Base-by-base conservation (phyloP, 2,113 vertebrate genomes). In the Silurus asotus region DNA sequence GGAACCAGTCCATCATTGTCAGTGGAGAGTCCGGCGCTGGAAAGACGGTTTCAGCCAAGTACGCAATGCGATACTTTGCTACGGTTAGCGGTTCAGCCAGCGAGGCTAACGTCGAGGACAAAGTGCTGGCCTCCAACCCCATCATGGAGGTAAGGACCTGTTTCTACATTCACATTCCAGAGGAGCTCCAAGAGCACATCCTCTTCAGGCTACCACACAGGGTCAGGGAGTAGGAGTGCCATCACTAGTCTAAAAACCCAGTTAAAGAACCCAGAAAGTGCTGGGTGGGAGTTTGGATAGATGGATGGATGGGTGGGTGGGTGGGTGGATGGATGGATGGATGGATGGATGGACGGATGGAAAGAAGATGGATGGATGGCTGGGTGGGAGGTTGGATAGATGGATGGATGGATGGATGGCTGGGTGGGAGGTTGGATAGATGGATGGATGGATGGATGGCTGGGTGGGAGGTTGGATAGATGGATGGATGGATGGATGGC, bases 51-150 rank as follows among this genome's bases (percentile, higher is more conserved):
- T 99, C 98, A 13, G 98, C 98, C 17, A 99, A 99, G 90, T 99
- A 99, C 15, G 97, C 98, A 87, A 99, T 99, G 98, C 94, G 98
- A 79, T 99, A 99, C 91, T 99, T 99, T 59, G 98, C 98, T 48
- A 99, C 97, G 0, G 98, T 99, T 83, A 99, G 98, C 58, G 98
- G 97, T 8, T 97, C 98, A 37, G 96, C 96, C 91, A 99, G 96
- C 15, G 97, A 99, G 93, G 95, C 98, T 90, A 99, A 98, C 0
- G 96, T 99, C 0, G 98, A 99, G 89, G 96, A 98, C 86, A 99
- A 98, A 64, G 98, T 99, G 51, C 91, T 99, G 93, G 98, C 98
- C n/a, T 99, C 98, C 90, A 99, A 99, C 89, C 98, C 98, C 83
- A 99, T 99, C 92, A 99, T 99, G 98, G 98, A 99, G 98, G 98